These are phyloP conservation scores for Thamnaconus septentrionalis DNA, from an alignment of 2,113 vertebrate genomes.

Conservation along the genomic window DNA sequence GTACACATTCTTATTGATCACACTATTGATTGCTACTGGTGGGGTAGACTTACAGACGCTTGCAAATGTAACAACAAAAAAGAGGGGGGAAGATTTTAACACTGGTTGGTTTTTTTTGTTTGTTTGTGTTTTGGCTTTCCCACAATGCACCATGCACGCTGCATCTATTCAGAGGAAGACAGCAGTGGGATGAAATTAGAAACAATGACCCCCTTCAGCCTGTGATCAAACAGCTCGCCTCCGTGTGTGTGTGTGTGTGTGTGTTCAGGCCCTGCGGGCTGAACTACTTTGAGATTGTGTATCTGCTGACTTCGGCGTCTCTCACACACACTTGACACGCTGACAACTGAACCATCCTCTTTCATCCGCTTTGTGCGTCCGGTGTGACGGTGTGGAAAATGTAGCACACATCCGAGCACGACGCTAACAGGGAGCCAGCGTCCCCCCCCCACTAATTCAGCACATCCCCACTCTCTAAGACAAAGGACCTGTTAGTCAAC, in stretches of 20 bases:
- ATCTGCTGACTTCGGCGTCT: slow-evolving; percentile 43
- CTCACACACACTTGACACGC: slow-evolving; percentile 22
- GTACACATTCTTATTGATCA: slow-evolving; percentile 24
- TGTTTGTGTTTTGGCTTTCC: slow-evolving; percentile 21
- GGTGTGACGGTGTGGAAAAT: slow-evolving; percentile 59
- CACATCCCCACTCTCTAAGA: slow-evolving; percentile 27
- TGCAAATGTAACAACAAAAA: neutral
- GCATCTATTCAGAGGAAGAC: slow-evolving; percentile 22
- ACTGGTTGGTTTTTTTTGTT: too few species aligned
- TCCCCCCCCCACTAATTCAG: neutral
- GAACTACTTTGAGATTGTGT: slow-evolving; percentile 31
- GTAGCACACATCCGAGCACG: slow-evolving; percentile 41
- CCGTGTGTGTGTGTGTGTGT: slow-evolving; percentile 38
- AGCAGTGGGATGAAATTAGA: slow-evolving; percentile 50
- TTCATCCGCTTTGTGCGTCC: slow-evolving; percentile 23
- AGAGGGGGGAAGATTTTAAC: slow-evolving; percentile 3
- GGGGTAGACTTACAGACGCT: slow-evolving; percentile 3
- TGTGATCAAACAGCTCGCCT: slow-evolving; percentile 52
- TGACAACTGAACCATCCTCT: slow-evolving; percentile 41
- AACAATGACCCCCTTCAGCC: slow-evolving; percentile 58
- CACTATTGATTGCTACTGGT: slow-evolving; percentile 26
- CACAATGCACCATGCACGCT: slow-evolving; percentile 35
- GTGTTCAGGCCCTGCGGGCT: slow-evolving; percentile 35
- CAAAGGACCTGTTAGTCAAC: slow-evolving; percentile 1
- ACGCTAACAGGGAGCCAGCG: slow-evolving; percentile 14